Percentiles rank a stretch among this genome's conserved stretches.
These are phyloP conservation scores for Eremobia ochroleuca DNA, from an alignment of 2,888 invertebrate genomes.

Conservation along the genomic window DNA sequence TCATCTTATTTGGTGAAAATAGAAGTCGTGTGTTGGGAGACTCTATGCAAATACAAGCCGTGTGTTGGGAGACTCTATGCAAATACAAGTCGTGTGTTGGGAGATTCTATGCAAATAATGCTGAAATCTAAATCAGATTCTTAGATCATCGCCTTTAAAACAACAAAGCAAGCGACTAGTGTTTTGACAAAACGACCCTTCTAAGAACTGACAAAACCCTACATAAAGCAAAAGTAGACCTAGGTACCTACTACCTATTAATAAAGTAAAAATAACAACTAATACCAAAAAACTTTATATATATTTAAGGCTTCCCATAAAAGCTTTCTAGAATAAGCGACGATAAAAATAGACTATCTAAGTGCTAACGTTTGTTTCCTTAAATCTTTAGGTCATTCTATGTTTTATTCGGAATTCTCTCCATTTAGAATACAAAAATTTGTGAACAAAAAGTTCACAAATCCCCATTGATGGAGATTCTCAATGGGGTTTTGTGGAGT, in stretches of 20 bases:
- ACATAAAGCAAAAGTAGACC: too few relatives aligned
- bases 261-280: slow-evolving; percentile 21
- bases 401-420: slow-evolving; percentile 12
- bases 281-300: slow-evolving; percentile 19
- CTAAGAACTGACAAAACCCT: background rate
- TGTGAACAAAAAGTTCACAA: too few relatives aligned
- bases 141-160: background rate
- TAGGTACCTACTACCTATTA: background rate
- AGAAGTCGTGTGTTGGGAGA: too few relatives aligned
- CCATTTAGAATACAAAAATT: background rate
- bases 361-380: slow-evolving; percentile 12
- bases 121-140: background rate
- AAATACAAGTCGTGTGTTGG: background rate
- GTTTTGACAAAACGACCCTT: background rate
- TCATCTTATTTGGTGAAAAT: background rate
- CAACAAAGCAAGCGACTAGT: background rate
- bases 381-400: slow-evolving; percentile 6
- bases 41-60: too few relatives aligned
- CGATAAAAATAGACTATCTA: slow-evolving; percentile 22
- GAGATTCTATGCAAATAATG: background rate
- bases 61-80: too few relatives aligned
- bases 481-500: too few relatives aligned
- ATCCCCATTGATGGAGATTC: too few relatives aligned
- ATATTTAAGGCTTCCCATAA: slow-evolving; percentile 22
- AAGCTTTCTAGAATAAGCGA: slow-evolving; percentile 35